Evolutionary conservation across 2,113 vertebrate species (phyloP), one percentile per base, ranked within the genome.

Genomic region (Galbula dea): DNA sequence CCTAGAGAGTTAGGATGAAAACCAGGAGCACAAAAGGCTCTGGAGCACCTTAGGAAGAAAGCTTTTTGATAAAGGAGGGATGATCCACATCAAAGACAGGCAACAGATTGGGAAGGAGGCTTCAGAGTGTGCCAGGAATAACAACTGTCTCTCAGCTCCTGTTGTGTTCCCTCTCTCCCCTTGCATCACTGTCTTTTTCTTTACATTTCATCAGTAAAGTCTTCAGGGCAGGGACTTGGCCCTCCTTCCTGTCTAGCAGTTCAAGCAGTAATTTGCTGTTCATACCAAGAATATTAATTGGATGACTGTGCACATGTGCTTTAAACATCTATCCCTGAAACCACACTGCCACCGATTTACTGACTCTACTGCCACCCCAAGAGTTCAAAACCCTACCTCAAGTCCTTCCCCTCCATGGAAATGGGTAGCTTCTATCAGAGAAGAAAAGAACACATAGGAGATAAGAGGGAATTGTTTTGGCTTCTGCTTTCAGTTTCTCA

Each of bases 91-190:
- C 78, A 94, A 93, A 96, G 71, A 57, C 89, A 88, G 71, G 93
- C 78, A 87, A 85, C 84, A 91, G 71, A 39, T 91, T 89, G 87
- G 78, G 89, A 96, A 91, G 84, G 66, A 87, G 63, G 63, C 37
- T 94, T 92, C 75, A 51, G 88, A 66, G 67, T 87, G 72, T 96
- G 87, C 84, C 89, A 88, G 90, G 82, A 94, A 93, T 89, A 92
- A 92, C 78, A 94, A 95, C 93, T 63, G 85, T 58, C 68, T 75
- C 83, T 91, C 68, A 30, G 85, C 68, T 93, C 76, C 1, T 59
- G 63, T 58, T 83, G 75, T 88, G 79, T 18, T 91, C 82, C n/a
- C n/a, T 49, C 39, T 87, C 58, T 72, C 23, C 0, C 29, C 67
- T 78, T 66, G 78, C 57, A 92, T 86, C 71, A 73, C 63, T 2